A percentile compares a stretch with the other conserved stretches of the same genome.
Evolutionary conservation across 1,140 invertebrate genomes (phyloP).

Genomic region (Brachionus sp.): DNA sequence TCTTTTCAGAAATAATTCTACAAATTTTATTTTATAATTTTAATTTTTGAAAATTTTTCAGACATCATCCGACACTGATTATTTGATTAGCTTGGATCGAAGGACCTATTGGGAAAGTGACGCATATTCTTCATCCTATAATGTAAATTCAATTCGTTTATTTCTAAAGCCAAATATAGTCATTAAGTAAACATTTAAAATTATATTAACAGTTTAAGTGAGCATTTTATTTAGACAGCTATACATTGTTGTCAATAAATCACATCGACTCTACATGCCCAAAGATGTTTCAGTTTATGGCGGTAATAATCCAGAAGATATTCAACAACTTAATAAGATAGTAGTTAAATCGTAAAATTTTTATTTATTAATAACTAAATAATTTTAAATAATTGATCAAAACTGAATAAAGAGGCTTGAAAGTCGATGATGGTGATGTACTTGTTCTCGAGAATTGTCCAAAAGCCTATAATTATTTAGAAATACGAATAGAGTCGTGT

Average conservation of each 20-base stretch:
- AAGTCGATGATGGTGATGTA: slow-evolving; percentile 48
- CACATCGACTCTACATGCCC: slow-evolving; percentile 52
- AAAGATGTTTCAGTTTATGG: slow-evolving; percentile 50
- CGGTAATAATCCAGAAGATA: slow-evolving; percentile 53
- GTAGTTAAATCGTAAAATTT: slow-evolving; percentile 52
- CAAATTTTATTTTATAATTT: too few relatives aligned
- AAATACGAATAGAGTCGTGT: slow-evolving; percentile 45
- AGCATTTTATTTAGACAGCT: slow-evolving; percentile 46
- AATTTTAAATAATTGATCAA: neutral
- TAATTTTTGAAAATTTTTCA: neutral
- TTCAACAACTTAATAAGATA: slow-evolving; percentile 52
- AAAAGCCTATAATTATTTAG: slow-evolving; percentile 50
- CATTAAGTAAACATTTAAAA: slow-evolving; percentile 3
- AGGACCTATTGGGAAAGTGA: slow-evolving; percentile 60
- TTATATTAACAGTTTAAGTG: neutral
- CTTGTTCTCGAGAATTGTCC: slow-evolving; percentile 53
- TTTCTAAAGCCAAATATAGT: slow-evolving; percentile 20
- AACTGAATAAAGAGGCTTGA: slow-evolving; percentile 1
- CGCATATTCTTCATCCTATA: slow-evolving; percentile 49
- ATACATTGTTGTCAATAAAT: slow-evolving; percentile 56
- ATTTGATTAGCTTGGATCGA: slow-evolving; percentile 56
- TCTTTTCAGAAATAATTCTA: too few relatives aligned
- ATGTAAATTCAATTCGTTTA: slow-evolving; percentile 29
- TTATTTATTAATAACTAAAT: neutral
- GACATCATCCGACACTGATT: neutral